A percentile compares a stretch with the other conserved stretches of the same genome.
phyloP scores from a whole-genome alignment of 2,113 vertebrate species.

The Platanista minor region DNA sequence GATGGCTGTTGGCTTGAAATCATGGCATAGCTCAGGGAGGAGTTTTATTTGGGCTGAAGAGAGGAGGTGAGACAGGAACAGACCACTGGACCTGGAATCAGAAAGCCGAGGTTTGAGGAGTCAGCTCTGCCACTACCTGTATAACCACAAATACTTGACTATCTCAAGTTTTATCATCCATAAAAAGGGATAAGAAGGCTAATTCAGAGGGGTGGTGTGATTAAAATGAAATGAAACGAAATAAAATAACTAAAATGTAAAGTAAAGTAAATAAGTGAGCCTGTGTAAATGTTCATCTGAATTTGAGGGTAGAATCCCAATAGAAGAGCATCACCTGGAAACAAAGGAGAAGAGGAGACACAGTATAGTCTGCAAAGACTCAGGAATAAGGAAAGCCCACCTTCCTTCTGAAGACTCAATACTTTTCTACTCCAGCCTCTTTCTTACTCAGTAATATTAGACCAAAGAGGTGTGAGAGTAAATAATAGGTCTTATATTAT shows the following conservation, averaged over 20 bases:
- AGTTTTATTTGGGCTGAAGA: background rate
- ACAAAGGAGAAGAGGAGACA: background rate
- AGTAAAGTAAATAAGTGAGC: background rate
- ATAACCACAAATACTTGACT: background rate
- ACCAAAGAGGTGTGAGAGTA: background rate
- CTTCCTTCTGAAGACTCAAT: background rate
- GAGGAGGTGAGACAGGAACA: background rate
- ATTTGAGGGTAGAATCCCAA: background rate
- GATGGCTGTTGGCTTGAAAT: background rate
- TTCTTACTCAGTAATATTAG: background rate
- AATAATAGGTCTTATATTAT: background rate
- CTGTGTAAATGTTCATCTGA: background rate
- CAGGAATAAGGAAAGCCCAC: background rate
- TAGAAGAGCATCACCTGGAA: background rate
- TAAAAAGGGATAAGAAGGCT: background rate
- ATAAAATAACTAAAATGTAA: too few relatives aligned
- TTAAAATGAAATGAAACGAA: too few relatives aligned
- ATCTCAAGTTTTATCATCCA: background rate
- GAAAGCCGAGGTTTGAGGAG: background rate
- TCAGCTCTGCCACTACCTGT: background rate
- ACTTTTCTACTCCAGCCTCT: background rate
- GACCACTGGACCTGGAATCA: background rate
- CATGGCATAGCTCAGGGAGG: background rate
- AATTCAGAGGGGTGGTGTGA: background rate
- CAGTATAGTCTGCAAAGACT: background rate